Base-by-base conservation (phyloP, 1,140 invertebrate species). In the Ridgeia piscesae region DNA sequence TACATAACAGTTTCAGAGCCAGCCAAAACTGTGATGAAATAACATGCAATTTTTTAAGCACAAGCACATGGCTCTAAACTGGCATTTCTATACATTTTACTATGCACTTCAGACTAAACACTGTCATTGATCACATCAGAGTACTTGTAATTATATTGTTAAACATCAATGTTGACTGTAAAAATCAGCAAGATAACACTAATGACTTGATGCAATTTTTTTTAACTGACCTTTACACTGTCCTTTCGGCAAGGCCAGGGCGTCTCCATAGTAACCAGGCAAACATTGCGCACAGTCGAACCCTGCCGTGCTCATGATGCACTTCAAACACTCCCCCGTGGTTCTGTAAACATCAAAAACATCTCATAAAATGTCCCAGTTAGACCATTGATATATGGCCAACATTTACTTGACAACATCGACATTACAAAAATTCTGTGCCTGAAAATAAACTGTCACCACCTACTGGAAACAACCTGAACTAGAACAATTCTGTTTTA, bases 241-340 rank as follows among this genome's bases (percentile, higher is more conserved):
- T 91, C 98, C 98, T 95, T 98, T 99, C 0, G 97, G 97, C 89
- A 97, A 96, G 33, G 98, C 91, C 17, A 92, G 48, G 31, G 96
- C 96, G 94, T 96, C 95, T 35, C 96, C 96, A 94, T 96, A 96
- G 94, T 95, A 96, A 93, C 98, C 98, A 91, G 98, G 97, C 93
- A 99, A 96, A 96, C 99, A 99, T 94, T 97, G 97, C 93, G 99
- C 98, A 95, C 99, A 97, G 93, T 95, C 94, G 88, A 94, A 95
- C 14, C 99, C 99, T 35, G 97, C 98, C 2, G 99, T 99, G 94
- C 99, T 99, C 95, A 99, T 98, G 92, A 99, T 99, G 95, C 99
- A 99, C 95, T 99, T 99, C 0, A 99, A 95, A 97, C 99, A 99
- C 95, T 99, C 98, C 88, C 99, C 99, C 34, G 98, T 98, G 21